Conservation (phyloP, 2,113 vertebrate species). For the Chinchilla lanigera region DNA sequence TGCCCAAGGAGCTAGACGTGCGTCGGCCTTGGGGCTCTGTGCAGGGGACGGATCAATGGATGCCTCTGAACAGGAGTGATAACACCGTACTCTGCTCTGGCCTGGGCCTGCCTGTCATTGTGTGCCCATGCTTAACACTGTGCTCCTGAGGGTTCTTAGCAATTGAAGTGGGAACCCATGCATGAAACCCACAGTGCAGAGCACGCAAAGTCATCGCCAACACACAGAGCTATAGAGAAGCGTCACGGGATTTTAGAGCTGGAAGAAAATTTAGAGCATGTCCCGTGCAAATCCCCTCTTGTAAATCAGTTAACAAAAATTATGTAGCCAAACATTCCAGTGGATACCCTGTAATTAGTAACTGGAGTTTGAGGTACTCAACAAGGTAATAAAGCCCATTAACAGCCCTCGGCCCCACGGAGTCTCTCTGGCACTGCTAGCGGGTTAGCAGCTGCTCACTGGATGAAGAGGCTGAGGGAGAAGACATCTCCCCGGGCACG, state of each 20-base stretch:
- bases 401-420: constrained; percentile 43
- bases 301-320: constrained; percentile 77
- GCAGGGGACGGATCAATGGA: neutral
- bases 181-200: constrained; percentile 24
- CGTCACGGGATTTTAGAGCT: constrained; percentile 10
- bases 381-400: constrained; percentile 72
- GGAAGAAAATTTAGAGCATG: constrained; percentile 32
- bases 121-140: constrained; percentile 9
- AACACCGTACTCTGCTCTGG: neutral
- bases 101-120: neutral
- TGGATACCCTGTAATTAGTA: constrained; percentile 69
- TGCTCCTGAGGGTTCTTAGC: constrained; percentile 49
- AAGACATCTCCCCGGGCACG: constrained; percentile 19
- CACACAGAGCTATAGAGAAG: neutral
- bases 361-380: constrained; percentile 71
- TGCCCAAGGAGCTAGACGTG: neutral
- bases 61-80: neutral
- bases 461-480: constrained; percentile 23
- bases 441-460: constrained; percentile 61
- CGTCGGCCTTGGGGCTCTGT: neutral
- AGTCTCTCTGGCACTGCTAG: constrained; percentile 61
- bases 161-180: constrained; percentile 36
- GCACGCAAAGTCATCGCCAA: constrained; percentile 11
- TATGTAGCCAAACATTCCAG: constrained; percentile 66
- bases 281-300: constrained; percentile 47